Percentiles rank a stretch among this genome's conserved stretches.
phyloP scores from a whole-genome alignment of 1,140 invertebrate species.

The Drosophila trapezifrons region DNA sequence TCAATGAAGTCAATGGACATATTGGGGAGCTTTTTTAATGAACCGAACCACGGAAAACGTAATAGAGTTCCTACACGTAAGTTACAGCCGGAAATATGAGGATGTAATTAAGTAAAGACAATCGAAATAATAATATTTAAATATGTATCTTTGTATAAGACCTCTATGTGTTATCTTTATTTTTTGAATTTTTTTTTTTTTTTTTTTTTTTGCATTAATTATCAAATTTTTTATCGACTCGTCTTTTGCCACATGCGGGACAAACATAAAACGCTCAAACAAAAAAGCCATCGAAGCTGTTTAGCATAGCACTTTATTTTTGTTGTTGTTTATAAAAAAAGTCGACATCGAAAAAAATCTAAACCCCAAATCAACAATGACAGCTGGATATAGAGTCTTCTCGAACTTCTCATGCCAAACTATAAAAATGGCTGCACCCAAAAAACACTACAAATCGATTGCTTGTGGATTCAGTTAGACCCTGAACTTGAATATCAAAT shows the following conservation, averaged over 20 bases:
- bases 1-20: constrained; percentile 71
- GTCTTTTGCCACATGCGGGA: constrained; percentile 37
- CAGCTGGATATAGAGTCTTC: constrained; percentile 53
- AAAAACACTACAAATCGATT: constrained; percentile 20
- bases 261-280: constrained; percentile 15
- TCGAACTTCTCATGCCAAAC: constrained; percentile 35
- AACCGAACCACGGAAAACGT: constrained; percentile 57
- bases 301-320: constrained; percentile 72
- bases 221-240: not conserved
- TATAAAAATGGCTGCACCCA: constrained; percentile 1
- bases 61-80: constrained; percentile 80
- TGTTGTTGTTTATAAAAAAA: constrained; percentile 48
- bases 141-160: not conserved
- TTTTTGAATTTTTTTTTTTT: not conserved
- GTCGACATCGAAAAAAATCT: constrained; percentile 4
- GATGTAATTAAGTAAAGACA: not conserved
- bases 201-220: not conserved
- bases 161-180: not conserved
- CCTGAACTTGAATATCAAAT: constrained; percentile 59
- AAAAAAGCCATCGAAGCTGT: constrained; percentile 22
- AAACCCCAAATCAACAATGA: constrained; percentile 50
- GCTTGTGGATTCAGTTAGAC: constrained; percentile 20
- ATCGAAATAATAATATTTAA: constrained; percentile 11
- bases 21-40: constrained; percentile 77
- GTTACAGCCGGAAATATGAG: constrained; percentile 16